Conservation (phyloP, 2,888 invertebrate species). For the Bimastos eiseni region DNA sequence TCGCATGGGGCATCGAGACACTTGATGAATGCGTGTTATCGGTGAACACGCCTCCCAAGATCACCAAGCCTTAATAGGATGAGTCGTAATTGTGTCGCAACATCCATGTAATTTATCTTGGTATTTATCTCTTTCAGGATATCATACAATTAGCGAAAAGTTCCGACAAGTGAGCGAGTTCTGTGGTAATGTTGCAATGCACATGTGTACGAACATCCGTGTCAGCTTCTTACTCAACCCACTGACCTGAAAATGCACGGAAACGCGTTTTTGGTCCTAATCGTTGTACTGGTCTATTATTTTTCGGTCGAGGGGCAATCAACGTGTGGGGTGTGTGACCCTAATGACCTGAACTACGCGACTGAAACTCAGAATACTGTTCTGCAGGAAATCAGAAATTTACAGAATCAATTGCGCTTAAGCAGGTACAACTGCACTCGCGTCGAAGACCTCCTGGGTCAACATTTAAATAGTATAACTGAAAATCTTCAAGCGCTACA, state of each 20-base stretch:
- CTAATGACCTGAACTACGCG: not conserved
- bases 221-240: too few species aligned
- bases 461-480: not conserved
- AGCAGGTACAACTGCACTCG: not conserved
- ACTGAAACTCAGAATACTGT: not conserved
- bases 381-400: not conserved
- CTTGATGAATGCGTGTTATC: too few species aligned
- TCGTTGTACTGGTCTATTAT: not conserved
- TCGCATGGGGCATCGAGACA: too few species aligned
- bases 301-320: not conserved
- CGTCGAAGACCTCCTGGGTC: not conserved
- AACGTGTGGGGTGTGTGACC: not conserved
- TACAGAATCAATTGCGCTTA: not conserved
- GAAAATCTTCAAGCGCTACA: not conserved
- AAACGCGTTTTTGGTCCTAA: not conserved
- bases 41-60: too few species aligned
- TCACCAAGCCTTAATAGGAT: too few species aligned
- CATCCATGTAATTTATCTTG: too few species aligned
- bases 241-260: not conserved
- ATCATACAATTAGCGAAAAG: too few species aligned
- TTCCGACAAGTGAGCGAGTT: too few species aligned
- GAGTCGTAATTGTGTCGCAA: too few species aligned
- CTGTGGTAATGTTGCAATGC: too few species aligned
- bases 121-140: too few species aligned
- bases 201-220: too few species aligned